phyloP scores from a whole-genome alignment of 2,888 invertebrate species.

The Gisinianus flammeolus region DNA sequence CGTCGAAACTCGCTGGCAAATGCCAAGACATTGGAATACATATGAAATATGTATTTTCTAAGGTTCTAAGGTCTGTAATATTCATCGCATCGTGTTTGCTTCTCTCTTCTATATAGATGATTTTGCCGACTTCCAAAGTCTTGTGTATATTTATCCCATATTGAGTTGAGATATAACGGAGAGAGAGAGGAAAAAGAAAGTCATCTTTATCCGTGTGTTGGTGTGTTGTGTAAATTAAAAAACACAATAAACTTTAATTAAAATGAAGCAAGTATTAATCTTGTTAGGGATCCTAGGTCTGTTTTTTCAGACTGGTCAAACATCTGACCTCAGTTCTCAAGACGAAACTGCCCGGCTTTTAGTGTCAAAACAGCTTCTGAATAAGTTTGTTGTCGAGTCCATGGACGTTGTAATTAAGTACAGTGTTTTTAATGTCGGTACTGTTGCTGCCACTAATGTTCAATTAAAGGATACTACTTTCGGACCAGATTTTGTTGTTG shows the following conservation, averaged over 20 bases:
- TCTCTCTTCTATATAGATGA: constrained; percentile 1
- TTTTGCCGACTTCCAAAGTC: too few relatives aligned
- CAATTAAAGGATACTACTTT: constrained; percentile 89
- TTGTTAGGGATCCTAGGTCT: constrained; percentile 32
- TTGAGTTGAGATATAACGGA: background rate
- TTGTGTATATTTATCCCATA: background rate
- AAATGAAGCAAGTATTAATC: constrained; percentile 19
- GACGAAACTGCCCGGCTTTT: constrained; percentile 78
- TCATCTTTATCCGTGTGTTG: background rate
- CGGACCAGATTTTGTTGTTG: constrained; percentile 84
- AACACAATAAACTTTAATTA: background rate
- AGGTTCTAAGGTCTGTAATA: too few relatives aligned
- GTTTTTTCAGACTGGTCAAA: background rate
- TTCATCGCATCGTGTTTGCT: too few relatives aligned
- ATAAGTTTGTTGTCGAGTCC: constrained; percentile 94
- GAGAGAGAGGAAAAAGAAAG: background rate
- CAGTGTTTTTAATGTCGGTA: constrained; percentile 91
- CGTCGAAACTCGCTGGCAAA: constrained; percentile 29
- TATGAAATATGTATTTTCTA: too few relatives aligned
- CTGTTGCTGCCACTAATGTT: constrained; percentile 86
- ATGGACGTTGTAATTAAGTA: constrained; percentile 96
- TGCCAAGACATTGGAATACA: too few relatives aligned
- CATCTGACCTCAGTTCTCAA: constrained; percentile 6
- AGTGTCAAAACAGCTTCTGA: constrained; percentile 91
- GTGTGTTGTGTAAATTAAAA: background rate